Conservation (phyloP, 1,140 invertebrate genomes). For the Odontomachus brunneus region DNA sequence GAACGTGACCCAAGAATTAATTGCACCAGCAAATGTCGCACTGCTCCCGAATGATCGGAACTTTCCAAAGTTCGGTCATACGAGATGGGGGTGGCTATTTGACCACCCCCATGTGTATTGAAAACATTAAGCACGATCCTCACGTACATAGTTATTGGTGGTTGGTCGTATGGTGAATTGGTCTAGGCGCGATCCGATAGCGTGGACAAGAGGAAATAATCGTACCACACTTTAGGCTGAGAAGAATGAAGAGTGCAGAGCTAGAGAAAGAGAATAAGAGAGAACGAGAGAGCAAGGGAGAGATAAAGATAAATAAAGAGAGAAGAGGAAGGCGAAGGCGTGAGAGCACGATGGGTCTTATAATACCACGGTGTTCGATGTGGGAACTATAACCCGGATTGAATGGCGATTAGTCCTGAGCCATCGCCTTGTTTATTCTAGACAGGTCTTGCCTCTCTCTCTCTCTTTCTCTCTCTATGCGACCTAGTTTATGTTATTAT, state of each 20-base stretch:
- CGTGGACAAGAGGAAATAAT: background rate
- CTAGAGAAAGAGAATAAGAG: too few relatives aligned
- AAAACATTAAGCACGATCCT: conserved; percentile 69
- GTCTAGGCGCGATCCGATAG: conserved; percentile 56
- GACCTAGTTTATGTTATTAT: conserved; percentile 77
- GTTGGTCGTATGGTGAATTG: conserved; percentile 62
- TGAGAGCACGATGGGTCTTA: conserved; percentile 71
- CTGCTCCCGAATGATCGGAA: conserved; percentile 57
- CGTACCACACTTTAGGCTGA: too few relatives aligned
- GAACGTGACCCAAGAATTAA: conserved; percentile 68
- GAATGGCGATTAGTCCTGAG: conserved; percentile 76
- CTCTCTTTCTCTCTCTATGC: too few relatives aligned
- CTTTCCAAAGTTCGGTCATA: conserved; percentile 54
- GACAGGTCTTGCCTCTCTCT: conserved; percentile 74
- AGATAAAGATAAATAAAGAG: conserved; percentile 53
- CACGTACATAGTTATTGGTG: conserved; percentile 69
- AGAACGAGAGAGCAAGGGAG: conserved; percentile 26
- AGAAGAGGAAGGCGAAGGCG: conserved; percentile 58
- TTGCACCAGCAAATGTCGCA: conserved; percentile 65
- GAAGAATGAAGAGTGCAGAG: too few relatives aligned
- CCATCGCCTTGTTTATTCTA: conserved; percentile 76
- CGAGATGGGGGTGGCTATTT: conserved; percentile 28
- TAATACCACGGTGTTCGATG: conserved; percentile 74
- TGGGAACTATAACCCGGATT: conserved; percentile 74
- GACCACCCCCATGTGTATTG: conserved; percentile 63